phyloP scores from a whole-genome alignment of 2,888 invertebrate species.

The Epicampocera succincta region DNA sequence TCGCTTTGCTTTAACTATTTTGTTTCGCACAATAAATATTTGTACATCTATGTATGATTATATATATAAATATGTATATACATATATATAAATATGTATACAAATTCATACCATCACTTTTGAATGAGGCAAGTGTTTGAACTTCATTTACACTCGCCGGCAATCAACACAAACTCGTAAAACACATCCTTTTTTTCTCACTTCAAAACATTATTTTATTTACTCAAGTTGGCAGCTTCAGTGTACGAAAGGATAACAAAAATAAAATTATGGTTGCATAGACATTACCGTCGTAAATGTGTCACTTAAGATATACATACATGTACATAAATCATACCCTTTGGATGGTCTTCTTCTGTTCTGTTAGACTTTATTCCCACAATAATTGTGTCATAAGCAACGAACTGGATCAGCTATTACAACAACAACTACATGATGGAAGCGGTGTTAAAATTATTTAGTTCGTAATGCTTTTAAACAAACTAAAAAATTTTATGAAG shows the following conservation, averaged over 20 bases:
- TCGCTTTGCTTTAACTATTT: background rate
- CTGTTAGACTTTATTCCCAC: background rate
- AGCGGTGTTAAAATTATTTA: background rate
- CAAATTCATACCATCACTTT: background rate
- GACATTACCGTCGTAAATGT: constrained; percentile 61
- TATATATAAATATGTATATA: background rate
- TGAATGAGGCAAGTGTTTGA: background rate
- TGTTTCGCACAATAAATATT: constrained; percentile 1
- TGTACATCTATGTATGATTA: background rate
- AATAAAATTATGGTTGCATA: constrained; percentile 57
- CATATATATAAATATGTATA: too few relatives aligned
- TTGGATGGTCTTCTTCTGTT: background rate
- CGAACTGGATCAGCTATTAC: background rate
- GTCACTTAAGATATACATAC: constrained; percentile 50
- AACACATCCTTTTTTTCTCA: background rate
- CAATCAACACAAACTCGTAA: background rate
- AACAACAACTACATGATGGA: background rate
- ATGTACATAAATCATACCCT: constrained; percentile 56
- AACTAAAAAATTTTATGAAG: too few relatives aligned
- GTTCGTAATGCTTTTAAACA: too few relatives aligned
- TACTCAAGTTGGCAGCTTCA: background rate
- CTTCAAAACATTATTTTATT: constrained; percentile 18
- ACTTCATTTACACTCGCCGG: background rate
- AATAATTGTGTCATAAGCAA: background rate
- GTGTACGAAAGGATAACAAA: constrained; percentile 56